Conservation (phyloP, 1,140 invertebrate species). For the Heliconius hermathena region DNA sequence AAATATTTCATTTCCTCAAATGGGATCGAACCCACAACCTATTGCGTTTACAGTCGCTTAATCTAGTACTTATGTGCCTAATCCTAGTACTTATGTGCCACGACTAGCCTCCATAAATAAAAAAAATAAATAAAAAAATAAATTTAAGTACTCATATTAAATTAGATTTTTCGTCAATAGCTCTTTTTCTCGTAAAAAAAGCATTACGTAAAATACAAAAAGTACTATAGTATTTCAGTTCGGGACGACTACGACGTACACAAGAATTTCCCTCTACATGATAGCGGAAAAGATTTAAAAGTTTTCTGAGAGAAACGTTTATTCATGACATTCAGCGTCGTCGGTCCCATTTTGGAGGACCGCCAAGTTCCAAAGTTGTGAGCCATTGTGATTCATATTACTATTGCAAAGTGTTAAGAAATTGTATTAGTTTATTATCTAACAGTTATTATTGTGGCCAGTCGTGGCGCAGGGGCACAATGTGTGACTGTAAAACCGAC, state of each 20-base stretch:
- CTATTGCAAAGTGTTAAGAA: constrained; percentile 11
- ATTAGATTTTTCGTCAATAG: neutral
- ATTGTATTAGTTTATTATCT: neutral
- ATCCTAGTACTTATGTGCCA: no score
- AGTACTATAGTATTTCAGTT: neutral
- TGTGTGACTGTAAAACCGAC: no score
- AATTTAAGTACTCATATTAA: no score
- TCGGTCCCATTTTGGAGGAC: constrained; percentile 14
- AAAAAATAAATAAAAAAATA: no score
- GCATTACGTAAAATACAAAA: neutral
- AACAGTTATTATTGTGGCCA: no score
- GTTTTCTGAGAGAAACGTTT: constrained; percentile 18
- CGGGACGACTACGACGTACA: neutral
- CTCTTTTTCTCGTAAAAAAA: neutral
- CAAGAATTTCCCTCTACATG: neutral
- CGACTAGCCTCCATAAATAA: no score
- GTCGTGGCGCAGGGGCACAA: no score
- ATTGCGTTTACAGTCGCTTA: no score
- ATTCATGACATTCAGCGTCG: constrained; percentile 21
- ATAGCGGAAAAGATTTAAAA: constrained; percentile 21
- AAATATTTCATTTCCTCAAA: no score
- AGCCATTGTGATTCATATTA: constrained; percentile 25
- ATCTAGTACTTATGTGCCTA: no score
- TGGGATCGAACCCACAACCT: no score
- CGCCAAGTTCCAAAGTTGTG: constrained; percentile 21